phyloP scores from a whole-genome alignment of 2,113 vertebrate species.

The Copsychus sechellarum region DNA sequence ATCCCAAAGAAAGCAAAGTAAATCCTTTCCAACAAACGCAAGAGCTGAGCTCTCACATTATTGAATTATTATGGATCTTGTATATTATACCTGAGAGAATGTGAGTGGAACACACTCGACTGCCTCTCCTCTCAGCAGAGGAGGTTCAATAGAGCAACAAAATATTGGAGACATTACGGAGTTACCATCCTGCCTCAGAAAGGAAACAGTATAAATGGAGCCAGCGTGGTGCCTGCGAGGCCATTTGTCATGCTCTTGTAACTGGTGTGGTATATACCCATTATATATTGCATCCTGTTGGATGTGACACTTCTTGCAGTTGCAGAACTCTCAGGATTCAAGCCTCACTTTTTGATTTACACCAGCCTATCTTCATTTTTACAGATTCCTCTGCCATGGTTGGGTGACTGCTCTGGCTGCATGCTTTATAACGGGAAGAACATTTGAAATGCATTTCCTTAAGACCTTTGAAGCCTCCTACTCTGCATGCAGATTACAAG shows the following conservation, averaged over 20 bases:
- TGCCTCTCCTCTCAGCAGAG: not conserved
- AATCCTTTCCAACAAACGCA: slow-evolving; percentile 15
- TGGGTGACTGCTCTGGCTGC: not conserved
- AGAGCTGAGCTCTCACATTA: not conserved
- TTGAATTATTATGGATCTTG: slow-evolving; percentile 32
- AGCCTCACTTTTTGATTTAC: slow-evolving; percentile 18
- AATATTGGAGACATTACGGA: not conserved
- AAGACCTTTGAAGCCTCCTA: slow-evolving; percentile 11
- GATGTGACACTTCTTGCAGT: not conserved
- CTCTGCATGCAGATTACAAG: slow-evolving; percentile 1
- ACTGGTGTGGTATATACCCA: not conserved
- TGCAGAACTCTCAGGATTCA: not conserved
- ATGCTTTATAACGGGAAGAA: not conserved
- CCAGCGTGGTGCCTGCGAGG: not conserved
- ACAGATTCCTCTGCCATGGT: not conserved
- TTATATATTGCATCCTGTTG: not conserved
- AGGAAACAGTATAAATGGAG: slow-evolving; percentile 8
- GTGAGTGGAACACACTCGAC: not conserved
- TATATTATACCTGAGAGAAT: slow-evolving; percentile 2
- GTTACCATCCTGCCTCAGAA: not conserved
- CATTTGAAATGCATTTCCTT: slow-evolving; percentile 11
- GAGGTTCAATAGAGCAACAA: not conserved
- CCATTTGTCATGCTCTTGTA: not conserved
- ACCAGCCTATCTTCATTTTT: not conserved
- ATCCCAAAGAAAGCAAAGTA: not conserved